Percentiles rank a stretch among this genome's conserved stretches.
Evolutionary conservation across 2,888 invertebrate species (phyloP).

Genomic region (Lysandra coridon): DNA sequence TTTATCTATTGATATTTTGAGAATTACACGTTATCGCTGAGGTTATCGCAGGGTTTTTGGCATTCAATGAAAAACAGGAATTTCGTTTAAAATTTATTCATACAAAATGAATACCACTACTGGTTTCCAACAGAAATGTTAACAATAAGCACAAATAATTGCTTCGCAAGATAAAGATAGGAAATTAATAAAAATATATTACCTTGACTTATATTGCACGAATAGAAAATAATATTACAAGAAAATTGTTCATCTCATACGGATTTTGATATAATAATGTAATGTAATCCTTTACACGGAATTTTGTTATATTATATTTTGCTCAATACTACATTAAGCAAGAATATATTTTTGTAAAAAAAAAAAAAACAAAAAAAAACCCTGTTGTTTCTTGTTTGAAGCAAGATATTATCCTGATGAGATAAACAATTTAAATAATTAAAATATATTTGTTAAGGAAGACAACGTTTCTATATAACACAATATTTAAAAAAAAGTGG

Average conservation of each 20-base stretch:
- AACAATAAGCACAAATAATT: conserved; percentile 58
- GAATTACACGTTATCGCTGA: background rate
- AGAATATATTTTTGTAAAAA: too few species aligned
- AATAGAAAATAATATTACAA: conserved; percentile 24
- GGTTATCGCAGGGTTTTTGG: background rate
- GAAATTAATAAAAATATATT: conserved; percentile 35
- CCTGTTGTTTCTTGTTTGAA: too few species aligned
- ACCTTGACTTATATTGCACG: conserved; percentile 32
- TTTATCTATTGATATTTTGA: background rate
- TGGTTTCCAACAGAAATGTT: conserved; percentile 60
- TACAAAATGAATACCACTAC: conserved; percentile 69
- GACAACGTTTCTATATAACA: conserved; percentile 32
- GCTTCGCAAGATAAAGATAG: conserved; percentile 55
- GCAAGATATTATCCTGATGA: background rate
- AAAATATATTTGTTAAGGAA: conserved; percentile 20
- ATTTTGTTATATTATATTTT: too few species aligned
- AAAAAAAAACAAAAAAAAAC: too few species aligned
- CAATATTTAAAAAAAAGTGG: conserved; percentile 31
- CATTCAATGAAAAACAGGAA: conserved; percentile 37
- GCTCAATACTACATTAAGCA: too few species aligned
- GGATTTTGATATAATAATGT: background rate
- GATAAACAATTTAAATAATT: background rate
- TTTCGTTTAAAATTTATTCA: conserved; percentile 71
- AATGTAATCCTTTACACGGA: too few species aligned
- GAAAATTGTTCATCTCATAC: conserved; percentile 12